Conservation (phyloP, 2,113 vertebrate species). For the Stomatorhinus ivindoensis region DNA sequence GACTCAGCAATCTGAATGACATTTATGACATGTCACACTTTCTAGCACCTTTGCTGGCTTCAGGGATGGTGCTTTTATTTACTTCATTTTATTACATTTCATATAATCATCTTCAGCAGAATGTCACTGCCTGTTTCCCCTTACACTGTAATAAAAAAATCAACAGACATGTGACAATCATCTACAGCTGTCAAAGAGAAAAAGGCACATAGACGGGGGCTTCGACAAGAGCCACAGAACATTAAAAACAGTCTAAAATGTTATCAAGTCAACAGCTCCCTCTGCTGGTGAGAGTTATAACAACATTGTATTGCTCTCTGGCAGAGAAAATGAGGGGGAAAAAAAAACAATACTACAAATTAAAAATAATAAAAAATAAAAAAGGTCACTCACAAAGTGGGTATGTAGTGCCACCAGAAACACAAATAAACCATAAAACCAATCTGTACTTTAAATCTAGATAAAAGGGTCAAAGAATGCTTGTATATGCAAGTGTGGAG, state of each 20-base stretch:
- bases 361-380: not conserved
- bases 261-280: not conserved
- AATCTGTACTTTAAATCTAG: not conserved
- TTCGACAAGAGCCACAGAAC: not conserved
- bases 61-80: not conserved
- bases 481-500: not conserved
- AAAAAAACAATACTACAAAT: not conserved
- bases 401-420: not conserved
- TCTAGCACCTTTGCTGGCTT: not conserved
- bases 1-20: not conserved
- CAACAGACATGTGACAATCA: not conserved
- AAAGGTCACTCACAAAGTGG: not conserved
- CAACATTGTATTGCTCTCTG: not conserved
- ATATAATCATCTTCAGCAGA: not conserved
- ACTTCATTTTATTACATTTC: not conserved
- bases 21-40: not conserved
- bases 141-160: not conserved
- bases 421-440: not conserved
- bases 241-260: not conserved
- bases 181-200: not conserved
- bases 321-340: not conserved
- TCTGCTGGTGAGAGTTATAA: not conserved
- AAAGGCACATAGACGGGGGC: not conserved
- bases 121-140: not conserved
- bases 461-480: not conserved